phyloP scores from a whole-genome alignment of 2,113 vertebrate species.

The Sylvietta virens region DNA sequence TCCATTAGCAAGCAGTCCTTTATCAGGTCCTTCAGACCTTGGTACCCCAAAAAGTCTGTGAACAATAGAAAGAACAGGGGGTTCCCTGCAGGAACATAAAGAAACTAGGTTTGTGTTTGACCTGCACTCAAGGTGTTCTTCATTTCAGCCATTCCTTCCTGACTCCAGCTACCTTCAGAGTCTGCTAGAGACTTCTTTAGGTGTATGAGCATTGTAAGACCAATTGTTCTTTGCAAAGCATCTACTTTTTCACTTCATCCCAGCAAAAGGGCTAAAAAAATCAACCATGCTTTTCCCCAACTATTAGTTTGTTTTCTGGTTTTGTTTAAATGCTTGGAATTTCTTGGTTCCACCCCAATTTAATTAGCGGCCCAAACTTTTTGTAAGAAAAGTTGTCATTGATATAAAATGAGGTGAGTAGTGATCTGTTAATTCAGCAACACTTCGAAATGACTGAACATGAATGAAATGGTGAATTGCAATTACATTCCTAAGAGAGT shows the following conservation, averaged over 20 bases:
- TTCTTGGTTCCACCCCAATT: background rate
- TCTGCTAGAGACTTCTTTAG: background rate
- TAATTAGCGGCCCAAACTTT: background rate
- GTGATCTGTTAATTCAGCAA: conserved; percentile 69
- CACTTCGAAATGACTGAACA: conserved; percentile 71
- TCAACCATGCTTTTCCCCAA: background rate
- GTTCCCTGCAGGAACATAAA: background rate
- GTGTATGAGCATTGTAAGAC: background rate
- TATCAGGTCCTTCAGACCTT: background rate
- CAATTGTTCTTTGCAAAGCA: background rate
- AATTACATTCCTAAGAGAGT: conserved; percentile 63
- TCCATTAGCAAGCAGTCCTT: background rate
- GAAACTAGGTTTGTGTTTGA: background rate
- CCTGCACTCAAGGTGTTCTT: background rate
- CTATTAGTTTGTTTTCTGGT: background rate
- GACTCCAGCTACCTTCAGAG: background rate
- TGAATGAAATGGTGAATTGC: conserved; percentile 70
- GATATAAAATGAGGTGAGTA: conserved; percentile 52
- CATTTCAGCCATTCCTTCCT: background rate
- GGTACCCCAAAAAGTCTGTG: background rate
- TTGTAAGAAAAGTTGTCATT: conserved; percentile 4
- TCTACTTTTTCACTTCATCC: background rate
- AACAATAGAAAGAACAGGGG: background rate
- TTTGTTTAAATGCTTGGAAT: background rate
- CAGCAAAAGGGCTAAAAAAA: background rate